Evolutionary conservation across 2,113 vertebrate species (phyloP).

Genomic region (Garra rufa): DNA sequence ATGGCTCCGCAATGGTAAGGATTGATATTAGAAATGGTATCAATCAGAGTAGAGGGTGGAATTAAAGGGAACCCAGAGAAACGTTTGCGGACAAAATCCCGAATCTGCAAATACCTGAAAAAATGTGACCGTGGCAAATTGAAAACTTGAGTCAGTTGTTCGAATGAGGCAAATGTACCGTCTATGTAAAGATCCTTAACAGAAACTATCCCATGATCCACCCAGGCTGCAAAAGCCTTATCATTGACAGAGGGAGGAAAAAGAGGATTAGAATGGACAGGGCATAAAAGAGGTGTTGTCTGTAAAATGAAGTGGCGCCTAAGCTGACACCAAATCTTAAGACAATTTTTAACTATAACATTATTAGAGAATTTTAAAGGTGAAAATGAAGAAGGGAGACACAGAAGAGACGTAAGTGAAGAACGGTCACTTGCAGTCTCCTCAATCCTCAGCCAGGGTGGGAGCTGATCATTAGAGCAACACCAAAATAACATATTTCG

Average conservation of each 20-base stretch:
- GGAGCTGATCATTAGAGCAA: neutral
- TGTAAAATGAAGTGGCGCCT: neutral
- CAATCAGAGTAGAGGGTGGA: neutral
- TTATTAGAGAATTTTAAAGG: neutral
- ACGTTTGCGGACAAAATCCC: neutral
- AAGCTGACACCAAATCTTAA: neutral
- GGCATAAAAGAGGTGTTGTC: neutral
- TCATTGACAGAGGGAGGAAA: neutral
- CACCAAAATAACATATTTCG: neutral
- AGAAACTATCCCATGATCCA: neutral
- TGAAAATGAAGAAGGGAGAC: neutral
- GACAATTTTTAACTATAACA: neutral
- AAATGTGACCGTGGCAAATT: neutral
- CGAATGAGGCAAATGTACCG: neutral
- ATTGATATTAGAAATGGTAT: neutral
- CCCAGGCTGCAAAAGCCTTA: neutral
- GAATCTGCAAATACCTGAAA: neutral
- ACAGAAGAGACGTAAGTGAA: neutral
- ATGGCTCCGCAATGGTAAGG: neutral
- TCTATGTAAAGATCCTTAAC: slow-evolving; percentile 14
- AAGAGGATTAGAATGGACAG: neutral
- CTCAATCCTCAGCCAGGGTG: neutral
- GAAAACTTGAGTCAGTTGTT: neutral
- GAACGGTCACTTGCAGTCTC: neutral
- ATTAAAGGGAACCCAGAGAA: neutral